phyloP scores from a whole-genome alignment of 2,113 vertebrate species.

The Semicossyphus pulcher region DNA sequence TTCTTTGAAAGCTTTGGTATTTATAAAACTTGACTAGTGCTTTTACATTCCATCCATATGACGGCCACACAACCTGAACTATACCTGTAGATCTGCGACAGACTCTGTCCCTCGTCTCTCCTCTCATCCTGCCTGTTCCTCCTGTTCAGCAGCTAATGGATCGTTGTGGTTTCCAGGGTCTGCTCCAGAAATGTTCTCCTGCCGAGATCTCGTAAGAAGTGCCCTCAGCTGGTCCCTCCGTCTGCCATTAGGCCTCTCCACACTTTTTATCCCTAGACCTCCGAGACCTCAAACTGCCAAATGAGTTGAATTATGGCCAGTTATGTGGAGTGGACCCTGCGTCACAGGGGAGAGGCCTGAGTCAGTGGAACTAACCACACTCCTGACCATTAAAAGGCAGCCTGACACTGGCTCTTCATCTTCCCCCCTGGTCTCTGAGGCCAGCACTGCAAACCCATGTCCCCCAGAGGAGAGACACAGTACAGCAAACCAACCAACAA shows the following conservation, averaged over 20 bases:
- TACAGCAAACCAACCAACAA: constrained; percentile 43
- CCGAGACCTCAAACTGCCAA: constrained; percentile 85
- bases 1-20: neutral
- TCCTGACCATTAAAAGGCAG: constrained; percentile 87
- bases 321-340: constrained; percentile 82
- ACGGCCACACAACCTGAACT: constrained; percentile 15
- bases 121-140: constrained; percentile 22
- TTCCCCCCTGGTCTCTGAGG: constrained; percentile 72
- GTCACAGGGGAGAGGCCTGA: constrained; percentile 81
- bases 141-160: constrained; percentile 65
- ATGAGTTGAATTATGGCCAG: constrained; percentile 86
- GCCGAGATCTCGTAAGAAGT: constrained; percentile 78
- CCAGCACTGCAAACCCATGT: constrained; percentile 59
- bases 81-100: constrained; percentile 35
- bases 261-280: constrained; percentile 84
- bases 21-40: neutral
- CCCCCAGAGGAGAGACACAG: constrained; percentile 70
- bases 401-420: constrained; percentile 85
- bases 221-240: constrained; percentile 74
- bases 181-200: constrained; percentile 79
- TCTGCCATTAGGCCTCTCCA: constrained; percentile 82
- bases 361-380: constrained; percentile 83
- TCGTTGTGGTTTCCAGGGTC: constrained; percentile 71
- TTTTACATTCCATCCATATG: constrained; percentile 37
- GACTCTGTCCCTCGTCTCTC: constrained; percentile 13